Evolutionary conservation across 2,797 vertebrate species (phyloP), one percentile per base, ranked within the genome.

Genomic region (Salmo trutta): DNA sequence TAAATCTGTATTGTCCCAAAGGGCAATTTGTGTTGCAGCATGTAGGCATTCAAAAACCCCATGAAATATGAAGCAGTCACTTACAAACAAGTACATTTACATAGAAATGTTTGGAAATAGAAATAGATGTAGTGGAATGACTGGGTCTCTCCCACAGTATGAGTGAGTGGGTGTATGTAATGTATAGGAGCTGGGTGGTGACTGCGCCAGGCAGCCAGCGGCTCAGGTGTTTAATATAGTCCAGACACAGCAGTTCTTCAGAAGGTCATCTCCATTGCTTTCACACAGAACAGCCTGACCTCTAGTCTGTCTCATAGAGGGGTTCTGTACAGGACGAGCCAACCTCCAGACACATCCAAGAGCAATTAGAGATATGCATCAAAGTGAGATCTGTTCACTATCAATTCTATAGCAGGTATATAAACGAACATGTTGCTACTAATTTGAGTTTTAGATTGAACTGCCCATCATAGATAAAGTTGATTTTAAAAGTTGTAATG

Each of bases 171-270:
- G 21, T 29, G 62, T 12, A 19, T 54, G 64, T 27, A 56, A 24
- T 24, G 52, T 8, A 65, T 10, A 31, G 41, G 21, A 62, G 36
- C 59, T 17, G 53, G 73, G 76, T 77, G 75, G 83, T 84, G 75
- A 84, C 51, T 84, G 82, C 83, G 74, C 54, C 80, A 69, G 54
- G 29, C 17, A n/a, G 17, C 16, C 56, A 21, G 10, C 41, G 27
- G 33, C 51, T 83, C 52, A 73, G 77, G 65, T 56, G 47, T 75
- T 81, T 64, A 76, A 52, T 69, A 47, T 71, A 71, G 74, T 81
- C 62, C 82, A 76, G 78, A 80, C 83, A 19, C 83, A 84, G 89
- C 80, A 84, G 5, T 84, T 86, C 77, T 83, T 79, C 79, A 67
- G 82, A 84, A 85, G 89, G 87, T 88, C 88, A 85, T 74, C 79